These are phyloP conservation scores for Operophtera brumata DNA, from an alignment of 2,888 invertebrate species.

Conservation along the genomic window DNA sequence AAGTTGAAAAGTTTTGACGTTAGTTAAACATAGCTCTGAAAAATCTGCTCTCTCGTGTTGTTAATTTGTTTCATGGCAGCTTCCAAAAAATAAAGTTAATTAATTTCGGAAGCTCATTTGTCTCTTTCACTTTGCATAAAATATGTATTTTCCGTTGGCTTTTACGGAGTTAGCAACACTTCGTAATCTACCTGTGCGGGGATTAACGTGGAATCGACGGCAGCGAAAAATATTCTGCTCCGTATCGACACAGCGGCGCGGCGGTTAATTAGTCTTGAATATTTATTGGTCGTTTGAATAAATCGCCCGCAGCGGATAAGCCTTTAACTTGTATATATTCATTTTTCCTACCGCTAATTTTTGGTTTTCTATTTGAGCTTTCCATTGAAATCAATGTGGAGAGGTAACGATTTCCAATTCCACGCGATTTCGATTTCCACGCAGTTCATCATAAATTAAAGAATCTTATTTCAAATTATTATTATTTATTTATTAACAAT, in stretches of 20 bases:
- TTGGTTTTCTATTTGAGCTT: constrained; percentile 41
- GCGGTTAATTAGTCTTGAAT: constrained; percentile 78
- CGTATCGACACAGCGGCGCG: constrained; percentile 54
- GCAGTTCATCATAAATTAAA: constrained; percentile 1
- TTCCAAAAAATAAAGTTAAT: constrained; percentile 37
- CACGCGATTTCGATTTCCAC: constrained; percentile 15
- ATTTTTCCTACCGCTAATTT: constrained; percentile 59
- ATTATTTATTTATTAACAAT: too few species aligned
- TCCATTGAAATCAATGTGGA: constrained; percentile 27
- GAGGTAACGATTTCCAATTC: too few species aligned
- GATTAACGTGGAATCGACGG: constrained; percentile 69
- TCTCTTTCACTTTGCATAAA: constrained; percentile 46
- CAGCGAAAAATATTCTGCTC: constrained; percentile 64
- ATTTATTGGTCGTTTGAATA: constrained; percentile 80
- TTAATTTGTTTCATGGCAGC: constrained; percentile 34
- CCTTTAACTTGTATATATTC: constrained; percentile 69
- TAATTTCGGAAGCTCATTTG: constrained; percentile 40
- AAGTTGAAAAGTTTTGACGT: constrained; percentile 3
- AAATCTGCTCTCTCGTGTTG: constrained; percentile 30
- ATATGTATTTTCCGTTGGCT: constrained; percentile 51
- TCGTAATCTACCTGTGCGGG: constrained; percentile 68
- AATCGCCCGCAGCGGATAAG: constrained; percentile 69
- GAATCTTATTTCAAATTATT: not conserved
- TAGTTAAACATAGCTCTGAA: constrained; percentile 20
- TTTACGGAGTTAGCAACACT: constrained; percentile 62